Evolutionary conservation across 2,113 vertebrate species (phyloP).

Genomic region (Anseranas semipalmata): DNA sequence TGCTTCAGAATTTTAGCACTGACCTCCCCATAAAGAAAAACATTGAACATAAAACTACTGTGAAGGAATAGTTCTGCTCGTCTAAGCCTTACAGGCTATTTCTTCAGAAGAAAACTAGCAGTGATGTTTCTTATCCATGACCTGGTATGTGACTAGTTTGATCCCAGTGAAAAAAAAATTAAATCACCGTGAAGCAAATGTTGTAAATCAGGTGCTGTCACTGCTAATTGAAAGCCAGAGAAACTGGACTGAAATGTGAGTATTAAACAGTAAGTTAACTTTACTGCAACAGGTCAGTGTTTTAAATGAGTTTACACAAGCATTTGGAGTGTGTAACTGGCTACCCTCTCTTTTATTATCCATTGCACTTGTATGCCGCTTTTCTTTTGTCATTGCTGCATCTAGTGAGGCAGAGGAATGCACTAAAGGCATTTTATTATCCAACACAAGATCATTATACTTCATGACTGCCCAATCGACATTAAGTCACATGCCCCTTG

Average conservation of each 20-base stretch:
- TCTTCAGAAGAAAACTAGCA: not conserved
- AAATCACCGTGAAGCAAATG: conserved; percentile 49
- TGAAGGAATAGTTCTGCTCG: not conserved
- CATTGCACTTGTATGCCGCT: not conserved
- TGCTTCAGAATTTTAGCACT: not conserved
- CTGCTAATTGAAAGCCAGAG: conserved; percentile 18
- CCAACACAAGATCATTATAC: not conserved
- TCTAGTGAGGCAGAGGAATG: not conserved
- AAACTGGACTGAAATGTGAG: conserved; percentile 14
- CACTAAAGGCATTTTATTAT: not conserved
- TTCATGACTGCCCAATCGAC: not conserved
- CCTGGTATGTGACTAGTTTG: not conserved
- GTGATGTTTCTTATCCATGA: not conserved
- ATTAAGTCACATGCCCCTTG: not conserved
- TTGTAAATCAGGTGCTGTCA: conserved; percentile 5
- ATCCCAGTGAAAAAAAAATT: not conserved
- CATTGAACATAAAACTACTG: not conserved
- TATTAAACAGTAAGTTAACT: conserved; percentile 39
- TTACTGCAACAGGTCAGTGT: not conserved
- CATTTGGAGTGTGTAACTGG: not conserved
- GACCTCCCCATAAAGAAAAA: not conserved
- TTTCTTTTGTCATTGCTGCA: not conserved
- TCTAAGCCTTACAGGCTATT: not conserved
- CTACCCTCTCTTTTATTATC: not conserved
- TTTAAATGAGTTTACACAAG: conserved; percentile 26